Evolutionary conservation across 2,888 invertebrate species (phyloP), one percentile per base, ranked within the genome.

Genomic region (Volucella zonaria): DNA sequence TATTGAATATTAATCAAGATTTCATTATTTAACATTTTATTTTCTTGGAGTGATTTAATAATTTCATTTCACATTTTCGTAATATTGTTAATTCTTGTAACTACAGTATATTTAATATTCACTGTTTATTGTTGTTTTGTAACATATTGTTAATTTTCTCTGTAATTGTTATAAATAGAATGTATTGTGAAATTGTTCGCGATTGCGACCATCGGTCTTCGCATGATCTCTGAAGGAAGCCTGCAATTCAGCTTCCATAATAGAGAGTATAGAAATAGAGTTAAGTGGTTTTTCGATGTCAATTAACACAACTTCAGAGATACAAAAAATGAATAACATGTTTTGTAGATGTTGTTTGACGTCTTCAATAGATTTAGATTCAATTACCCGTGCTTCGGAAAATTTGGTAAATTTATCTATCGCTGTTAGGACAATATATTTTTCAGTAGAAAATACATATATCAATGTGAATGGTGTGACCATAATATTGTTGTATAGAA

Each of bases 321-420:
- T 42, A 14, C 68, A 54, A 38, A 61, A 78, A 10, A 18, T 54
- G 38, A 61, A 68, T n/a, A 80, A 11, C 9, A 80, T 58, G n/a
- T 80, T 61, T 14, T 52, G 11, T 9, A 74, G 62, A 12, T 56
- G 68, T 42, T 62, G 23, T 18, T 52, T 38, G 4, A 81, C 52
- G 23, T 81, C 62, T 61, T 64, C 59, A 4, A 66, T 42, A 9
- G 71, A 49, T 52, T 18, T 67, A 2, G 52, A 81, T 43, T 68
- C 62, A 11, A 77, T 49, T 8, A 51, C 23, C 49, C 14, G 40
- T 8, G 40, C n/a, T 49, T 56, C 52, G 49, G 62, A 62, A 11
- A 43, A 79, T 58, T 79, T 79, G 9, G 70, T 49, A 59, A 73
- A 74, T 40, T 85, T 85, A 43, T 85, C 79, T 51, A 83, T 62